phyloP scores from a whole-genome alignment of 2,888 invertebrate species.

The Drosophila ezoana region DNA sequence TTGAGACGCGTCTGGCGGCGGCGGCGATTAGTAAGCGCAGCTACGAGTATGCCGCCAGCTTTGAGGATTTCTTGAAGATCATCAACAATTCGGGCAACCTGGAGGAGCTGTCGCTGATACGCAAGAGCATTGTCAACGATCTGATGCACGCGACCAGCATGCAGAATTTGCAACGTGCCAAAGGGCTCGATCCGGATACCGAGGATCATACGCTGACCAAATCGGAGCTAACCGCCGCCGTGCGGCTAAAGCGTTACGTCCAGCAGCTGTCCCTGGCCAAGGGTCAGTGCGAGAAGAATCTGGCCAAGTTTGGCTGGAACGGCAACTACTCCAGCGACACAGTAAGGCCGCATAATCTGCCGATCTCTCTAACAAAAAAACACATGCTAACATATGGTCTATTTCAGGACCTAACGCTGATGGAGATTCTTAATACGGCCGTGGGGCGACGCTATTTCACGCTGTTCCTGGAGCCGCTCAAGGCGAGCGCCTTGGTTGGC shows the following conservation, averaged over 20 bases:
- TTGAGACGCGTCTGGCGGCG: conserved; percentile 92
- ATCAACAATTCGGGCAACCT: conserved; percentile 92
- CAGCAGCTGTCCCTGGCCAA: conserved; percentile 93
- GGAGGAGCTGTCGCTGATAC: conserved; percentile 93
- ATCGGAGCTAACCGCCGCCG: conserved; percentile 92
- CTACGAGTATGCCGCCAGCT: conserved; percentile 94
- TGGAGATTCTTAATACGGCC: conserved; percentile 91
- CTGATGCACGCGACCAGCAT: conserved; percentile 97
- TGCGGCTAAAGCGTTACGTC: conserved; percentile 93
- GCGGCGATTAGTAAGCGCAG: conserved; percentile 92
- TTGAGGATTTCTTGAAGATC: conserved; percentile 94
- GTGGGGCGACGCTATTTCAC: conserved; percentile 92
- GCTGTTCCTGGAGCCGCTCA: conserved; percentile 92
- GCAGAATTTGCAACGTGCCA: conserved; percentile 94
- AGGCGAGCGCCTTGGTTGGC: conserved; percentile 93
- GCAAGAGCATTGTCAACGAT: conserved; percentile 94
- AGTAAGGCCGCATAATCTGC: conserved; percentile 47
- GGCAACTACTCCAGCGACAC: conserved; percentile 87
- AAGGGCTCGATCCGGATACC: conserved; percentile 86
- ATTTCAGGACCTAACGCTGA: conserved; percentile 88
- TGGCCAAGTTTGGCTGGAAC: conserved; percentile 91
- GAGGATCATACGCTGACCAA: conserved; percentile 87
- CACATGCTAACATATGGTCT: background rate
- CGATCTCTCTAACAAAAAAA: background rate
- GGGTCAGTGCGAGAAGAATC: conserved; percentile 91